These are phyloP conservation scores for Invenusta paracnida DNA, from an alignment of 2,888 invertebrate species.

Conservation along the genomic window DNA sequence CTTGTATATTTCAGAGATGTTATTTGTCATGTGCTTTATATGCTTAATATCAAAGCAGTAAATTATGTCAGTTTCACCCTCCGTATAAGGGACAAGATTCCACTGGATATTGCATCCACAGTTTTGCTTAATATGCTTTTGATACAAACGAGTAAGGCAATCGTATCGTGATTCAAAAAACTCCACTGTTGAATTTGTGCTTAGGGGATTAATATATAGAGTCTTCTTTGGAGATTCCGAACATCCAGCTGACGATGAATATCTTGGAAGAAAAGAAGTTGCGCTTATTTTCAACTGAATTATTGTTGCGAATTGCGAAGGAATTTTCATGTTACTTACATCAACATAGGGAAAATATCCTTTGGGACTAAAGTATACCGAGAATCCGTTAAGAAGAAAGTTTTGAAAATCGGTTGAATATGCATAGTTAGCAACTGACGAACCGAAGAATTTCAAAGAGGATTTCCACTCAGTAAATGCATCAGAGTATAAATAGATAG, in stretches of 20 bases:
- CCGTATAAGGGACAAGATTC: background rate
- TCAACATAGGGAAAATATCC: background rate
- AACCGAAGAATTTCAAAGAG: background rate
- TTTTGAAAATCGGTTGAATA: background rate
- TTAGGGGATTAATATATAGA: background rate
- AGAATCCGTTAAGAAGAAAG: background rate
- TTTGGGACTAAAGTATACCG: background rate
- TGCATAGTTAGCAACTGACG: background rate
- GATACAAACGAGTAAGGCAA: background rate
- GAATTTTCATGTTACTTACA: background rate
- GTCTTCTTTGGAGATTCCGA: background rate
- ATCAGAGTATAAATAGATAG: background rate
- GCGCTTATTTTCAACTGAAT: background rate
- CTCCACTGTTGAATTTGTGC: background rate
- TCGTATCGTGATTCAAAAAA: background rate
- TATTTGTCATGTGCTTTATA: background rate
- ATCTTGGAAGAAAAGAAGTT: background rate
- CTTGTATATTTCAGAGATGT: background rate
- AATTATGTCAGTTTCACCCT: too few relatives aligned
- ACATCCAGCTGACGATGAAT: background rate
- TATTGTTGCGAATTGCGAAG: background rate
- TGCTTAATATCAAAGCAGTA: too few relatives aligned
- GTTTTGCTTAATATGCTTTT: background rate
- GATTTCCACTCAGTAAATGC: background rate
- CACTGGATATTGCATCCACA: background rate